These are phyloP conservation scores for Mirounga angustirostris DNA, from an alignment of 2,113 vertebrate genomes.

Conservation along the genomic window DNA sequence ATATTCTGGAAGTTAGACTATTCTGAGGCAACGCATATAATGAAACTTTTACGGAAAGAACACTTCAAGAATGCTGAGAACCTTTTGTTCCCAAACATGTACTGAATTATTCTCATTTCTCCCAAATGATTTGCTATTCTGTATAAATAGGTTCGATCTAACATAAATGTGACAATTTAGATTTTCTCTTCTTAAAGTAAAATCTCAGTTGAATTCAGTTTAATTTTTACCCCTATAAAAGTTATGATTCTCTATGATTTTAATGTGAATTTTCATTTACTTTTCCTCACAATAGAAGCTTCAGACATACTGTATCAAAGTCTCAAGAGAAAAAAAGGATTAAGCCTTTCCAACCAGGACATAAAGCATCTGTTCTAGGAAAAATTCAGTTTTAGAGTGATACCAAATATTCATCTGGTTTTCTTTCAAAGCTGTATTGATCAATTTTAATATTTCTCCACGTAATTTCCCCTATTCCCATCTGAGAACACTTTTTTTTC, in stretches of 20 bases:
- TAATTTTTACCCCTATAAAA: background rate
- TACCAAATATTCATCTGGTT: background rate
- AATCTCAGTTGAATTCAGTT: background rate
- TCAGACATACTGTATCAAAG: background rate
- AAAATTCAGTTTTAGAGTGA: background rate
- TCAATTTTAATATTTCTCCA: background rate
- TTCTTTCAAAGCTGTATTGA: background rate
- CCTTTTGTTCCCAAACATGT: constrained; percentile 38
- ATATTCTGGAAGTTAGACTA: constrained; percentile 72
- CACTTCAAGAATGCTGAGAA: constrained; percentile 68
- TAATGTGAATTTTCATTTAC: background rate
- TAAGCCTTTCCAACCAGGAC: rapidly evolving
- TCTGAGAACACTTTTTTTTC: background rate
- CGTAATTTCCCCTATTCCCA: background rate
- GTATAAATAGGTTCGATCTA: background rate
- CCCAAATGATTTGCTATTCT: background rate
- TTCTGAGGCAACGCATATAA: constrained; percentile 60
- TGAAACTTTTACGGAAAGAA: constrained; percentile 80
- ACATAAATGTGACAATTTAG: background rate
- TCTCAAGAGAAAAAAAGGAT: background rate
- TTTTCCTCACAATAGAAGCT: background rate
- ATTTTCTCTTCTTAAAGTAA: background rate
- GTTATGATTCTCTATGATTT: background rate
- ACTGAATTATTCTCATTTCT: background rate
- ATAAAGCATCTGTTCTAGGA: background rate